These are phyloP conservation scores for Oxyura jamaicensis DNA, from an alignment of 2,113 vertebrate genomes.

Conservation along the genomic window DNA sequence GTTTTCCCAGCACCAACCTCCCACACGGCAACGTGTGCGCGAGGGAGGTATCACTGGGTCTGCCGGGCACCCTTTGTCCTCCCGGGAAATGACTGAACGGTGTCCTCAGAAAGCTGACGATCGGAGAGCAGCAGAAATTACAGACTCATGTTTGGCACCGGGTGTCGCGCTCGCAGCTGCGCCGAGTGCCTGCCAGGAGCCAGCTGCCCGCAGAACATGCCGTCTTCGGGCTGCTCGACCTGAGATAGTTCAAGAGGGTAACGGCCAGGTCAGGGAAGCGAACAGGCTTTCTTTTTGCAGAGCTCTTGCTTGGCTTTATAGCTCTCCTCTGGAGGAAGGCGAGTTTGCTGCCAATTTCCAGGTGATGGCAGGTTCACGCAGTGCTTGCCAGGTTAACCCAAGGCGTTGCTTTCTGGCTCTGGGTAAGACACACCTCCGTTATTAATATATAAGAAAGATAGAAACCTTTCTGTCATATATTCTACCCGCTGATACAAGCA, in stretches of 20 bases:
- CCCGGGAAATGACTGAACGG: slow-evolving; percentile 20
- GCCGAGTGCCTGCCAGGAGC: slow-evolving; percentile 12
- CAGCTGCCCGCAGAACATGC: background rate
- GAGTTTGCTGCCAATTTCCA: background rate
- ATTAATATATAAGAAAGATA: background rate
- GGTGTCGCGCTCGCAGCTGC: background rate
- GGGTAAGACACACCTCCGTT: background rate
- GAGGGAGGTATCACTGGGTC: background rate
- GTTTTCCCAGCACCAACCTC: background rate
- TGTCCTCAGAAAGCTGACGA: background rate
- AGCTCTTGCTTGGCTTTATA: background rate
- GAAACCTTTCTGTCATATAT: background rate
- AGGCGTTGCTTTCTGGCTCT: background rate
- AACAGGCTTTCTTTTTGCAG: background rate
- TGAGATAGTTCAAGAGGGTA: background rate
- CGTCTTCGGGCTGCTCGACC: slow-evolving; percentile 11
- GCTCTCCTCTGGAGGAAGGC: background rate
- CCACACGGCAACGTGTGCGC: accelerated
- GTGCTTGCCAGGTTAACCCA: background rate
- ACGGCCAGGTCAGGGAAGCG: background rate
- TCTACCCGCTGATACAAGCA: background rate
- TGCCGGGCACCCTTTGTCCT: slow-evolving; percentile 8
- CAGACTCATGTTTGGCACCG: slow-evolving; percentile 25
- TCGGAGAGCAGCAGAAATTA: background rate
- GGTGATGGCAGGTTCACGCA: background rate